Conservation (phyloP, 2,113 vertebrate genomes). For the Tinamus guttatus region DNA sequence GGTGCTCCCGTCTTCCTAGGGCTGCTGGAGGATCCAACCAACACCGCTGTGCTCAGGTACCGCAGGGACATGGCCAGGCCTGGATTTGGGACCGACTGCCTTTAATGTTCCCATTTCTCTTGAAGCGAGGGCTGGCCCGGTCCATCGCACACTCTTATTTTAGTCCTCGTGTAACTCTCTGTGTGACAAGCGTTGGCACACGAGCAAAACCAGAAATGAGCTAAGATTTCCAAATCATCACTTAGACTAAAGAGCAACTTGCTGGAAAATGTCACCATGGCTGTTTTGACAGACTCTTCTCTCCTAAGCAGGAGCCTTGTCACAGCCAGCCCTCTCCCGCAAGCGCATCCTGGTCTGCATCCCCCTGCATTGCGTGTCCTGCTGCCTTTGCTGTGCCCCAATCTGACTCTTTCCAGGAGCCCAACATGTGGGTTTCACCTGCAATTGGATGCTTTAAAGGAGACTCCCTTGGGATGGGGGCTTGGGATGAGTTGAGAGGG, state of each 20-base stretch:
- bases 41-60: accelerated
- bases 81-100: neutral
- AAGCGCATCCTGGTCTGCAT: neutral
- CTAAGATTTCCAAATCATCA: conserved; percentile 29
- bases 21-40: accelerated
- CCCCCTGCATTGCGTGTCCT: neutral
- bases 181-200: neutral
- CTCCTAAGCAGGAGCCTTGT: conserved; percentile 17
- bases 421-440: neutral
- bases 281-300: conserved; percentile 55
- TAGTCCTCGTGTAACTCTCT: neutral
- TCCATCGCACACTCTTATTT: neutral
- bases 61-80: accelerated
- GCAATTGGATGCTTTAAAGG: neutral
- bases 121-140: neutral
- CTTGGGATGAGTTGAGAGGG: neutral
- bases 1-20: too few species aligned
- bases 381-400: neutral
- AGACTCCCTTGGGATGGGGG: neutral
- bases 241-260: conserved; percentile 16
- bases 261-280: conserved; percentile 56
- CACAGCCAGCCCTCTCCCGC: conserved; percentile 3
- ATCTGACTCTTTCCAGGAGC: neutral
- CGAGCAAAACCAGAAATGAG: neutral
- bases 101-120: neutral